A percentile compares a stretch with the other conserved stretches of the same genome.
Evolutionary conservation across 2,888 invertebrate genomes (phyloP).

Genomic region (Spisula subtruncata): DNA sequence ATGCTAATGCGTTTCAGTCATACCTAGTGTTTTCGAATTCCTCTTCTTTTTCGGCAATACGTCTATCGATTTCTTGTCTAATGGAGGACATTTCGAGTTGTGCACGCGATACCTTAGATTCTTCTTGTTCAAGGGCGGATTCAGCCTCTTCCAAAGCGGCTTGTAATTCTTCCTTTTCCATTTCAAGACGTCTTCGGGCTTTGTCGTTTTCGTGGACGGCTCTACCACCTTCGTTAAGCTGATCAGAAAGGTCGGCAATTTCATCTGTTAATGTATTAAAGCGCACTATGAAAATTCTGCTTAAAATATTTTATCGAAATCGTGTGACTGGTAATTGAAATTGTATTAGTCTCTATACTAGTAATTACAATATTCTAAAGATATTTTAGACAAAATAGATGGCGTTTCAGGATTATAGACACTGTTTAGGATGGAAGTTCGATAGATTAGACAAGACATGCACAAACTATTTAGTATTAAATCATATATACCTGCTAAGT

Average conservation of each 20-base stretch:
- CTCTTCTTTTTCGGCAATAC: slow-evolving; percentile 99
- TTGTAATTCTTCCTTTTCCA: slow-evolving; percentile 99
- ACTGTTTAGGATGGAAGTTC: background rate
- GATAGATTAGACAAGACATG: background rate
- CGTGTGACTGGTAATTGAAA: background rate
- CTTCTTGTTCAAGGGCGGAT: slow-evolving; percentile 99
- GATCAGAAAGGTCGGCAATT: slow-evolving; percentile 99
- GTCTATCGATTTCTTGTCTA: slow-evolving; percentile 99
- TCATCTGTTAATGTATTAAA: slow-evolving; percentile 91
- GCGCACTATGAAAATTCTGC: too few relatives aligned
- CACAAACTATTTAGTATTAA: background rate
- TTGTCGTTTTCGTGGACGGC: slow-evolving; percentile 99
- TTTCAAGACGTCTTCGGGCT: slow-evolving; percentile 98
- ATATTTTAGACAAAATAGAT: background rate
- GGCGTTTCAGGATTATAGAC: background rate
- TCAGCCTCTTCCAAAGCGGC: slow-evolving; percentile 99
- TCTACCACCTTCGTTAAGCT: slow-evolving; percentile 99
- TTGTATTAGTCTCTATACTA: background rate
- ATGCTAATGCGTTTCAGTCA: slow-evolving; percentile 15
- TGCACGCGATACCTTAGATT: slow-evolving; percentile 96
- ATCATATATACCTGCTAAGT: slow-evolving; percentile 93
- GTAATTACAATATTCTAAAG: background rate
- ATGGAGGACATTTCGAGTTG: slow-evolving; percentile 99
- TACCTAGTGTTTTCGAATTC: slow-evolving; percentile 98
- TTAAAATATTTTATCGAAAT: too few relatives aligned